Conservation (phyloP, 2,888 invertebrate genomes). For the Spisula solida region DNA sequence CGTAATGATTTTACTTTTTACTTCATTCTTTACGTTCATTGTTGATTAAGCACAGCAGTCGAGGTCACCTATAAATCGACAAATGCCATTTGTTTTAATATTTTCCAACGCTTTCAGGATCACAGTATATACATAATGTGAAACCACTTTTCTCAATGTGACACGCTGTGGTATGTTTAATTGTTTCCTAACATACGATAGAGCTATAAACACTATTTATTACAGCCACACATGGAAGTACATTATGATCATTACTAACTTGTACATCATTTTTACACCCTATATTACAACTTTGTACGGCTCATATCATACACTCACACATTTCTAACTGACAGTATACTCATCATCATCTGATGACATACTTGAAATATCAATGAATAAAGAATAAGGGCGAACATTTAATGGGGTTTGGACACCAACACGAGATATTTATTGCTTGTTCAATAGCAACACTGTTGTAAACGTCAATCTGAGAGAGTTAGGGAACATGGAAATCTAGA, state of each 20-base stretch:
- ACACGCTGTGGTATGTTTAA: background rate
- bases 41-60: too few species aligned
- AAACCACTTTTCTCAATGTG: background rate
- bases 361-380: slow-evolving; percentile 32
- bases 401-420: slow-evolving; percentile 35
- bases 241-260: background rate
- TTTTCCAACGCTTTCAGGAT: background rate
- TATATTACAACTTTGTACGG: background rate
- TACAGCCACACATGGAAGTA: background rate
- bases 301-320: background rate
- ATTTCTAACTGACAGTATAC: slow-evolving; percentile 26
- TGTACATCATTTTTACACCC: slow-evolving; percentile 16
- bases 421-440: slow-evolving; percentile 18
- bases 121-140: background rate
- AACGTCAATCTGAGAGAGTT: slow-evolving; percentile 19
- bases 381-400: slow-evolving; percentile 13
- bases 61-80: background rate
- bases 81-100: background rate
- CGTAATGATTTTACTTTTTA: too few species aligned
- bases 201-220: slow-evolving; percentile 1
- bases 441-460: background rate
- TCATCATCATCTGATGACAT: background rate
- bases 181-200: slow-evolving; percentile 6
- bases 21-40: too few species aligned
- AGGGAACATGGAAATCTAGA: background rate